A percentile compares a stretch with the other conserved stretches of the same genome.
Conservation (phyloP, 2,888 invertebrate species). For the Phaedon cochleariae region DNA sequence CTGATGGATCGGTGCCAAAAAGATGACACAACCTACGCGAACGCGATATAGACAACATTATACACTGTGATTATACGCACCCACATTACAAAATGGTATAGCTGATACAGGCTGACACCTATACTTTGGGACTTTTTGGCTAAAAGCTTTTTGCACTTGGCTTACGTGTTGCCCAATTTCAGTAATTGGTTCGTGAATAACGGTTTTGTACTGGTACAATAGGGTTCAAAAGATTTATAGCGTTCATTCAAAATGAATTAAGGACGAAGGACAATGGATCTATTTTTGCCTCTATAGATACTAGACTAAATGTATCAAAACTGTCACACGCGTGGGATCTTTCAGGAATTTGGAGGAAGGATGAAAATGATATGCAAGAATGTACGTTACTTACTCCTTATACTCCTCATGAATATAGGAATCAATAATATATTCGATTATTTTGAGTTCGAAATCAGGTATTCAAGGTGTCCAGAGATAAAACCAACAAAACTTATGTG, state of each 20-base stretch:
- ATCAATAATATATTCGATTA: too few relatives aligned
- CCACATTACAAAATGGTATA: conserved; percentile 51
- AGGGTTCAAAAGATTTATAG: conserved; percentile 38
- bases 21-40: conserved; percentile 40
- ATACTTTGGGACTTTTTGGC: conserved; percentile 54
- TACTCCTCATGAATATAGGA: too few relatives aligned
- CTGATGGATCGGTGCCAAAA: conserved; percentile 34
- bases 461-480: too few relatives aligned
- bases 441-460: too few relatives aligned
- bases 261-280: conserved; percentile 32
- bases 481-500: too few relatives aligned
- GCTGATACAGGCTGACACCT: conserved; percentile 55
- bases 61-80: neutral
- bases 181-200: conserved; percentile 31
- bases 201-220: conserved; percentile 20
- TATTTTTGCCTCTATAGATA: conserved; percentile 6
- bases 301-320: neutral
- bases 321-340: too few relatives aligned
- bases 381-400: too few relatives aligned
- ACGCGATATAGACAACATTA: too few relatives aligned
- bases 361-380: too few relatives aligned
- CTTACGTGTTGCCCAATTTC: conserved; percentile 51
- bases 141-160: conserved; percentile 58
- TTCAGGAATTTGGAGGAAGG: too few relatives aligned
- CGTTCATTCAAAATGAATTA: conserved; percentile 50